Conservation (phyloP, 2,797 vertebrate species). For the Lateolabrax maculatus region DNA sequence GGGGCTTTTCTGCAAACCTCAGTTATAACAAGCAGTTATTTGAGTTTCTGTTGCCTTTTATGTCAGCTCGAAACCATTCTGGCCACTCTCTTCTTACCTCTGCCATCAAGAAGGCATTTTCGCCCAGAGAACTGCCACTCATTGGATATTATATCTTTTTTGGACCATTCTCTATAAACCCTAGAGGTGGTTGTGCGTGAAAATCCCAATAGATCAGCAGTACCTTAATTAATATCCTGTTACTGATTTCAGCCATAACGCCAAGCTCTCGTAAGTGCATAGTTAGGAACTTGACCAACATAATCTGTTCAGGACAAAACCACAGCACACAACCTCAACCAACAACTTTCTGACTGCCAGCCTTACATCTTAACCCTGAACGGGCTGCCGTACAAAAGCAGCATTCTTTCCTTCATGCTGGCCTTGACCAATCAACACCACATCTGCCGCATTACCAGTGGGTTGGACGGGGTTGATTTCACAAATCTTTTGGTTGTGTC, state of each 20-base stretch:
- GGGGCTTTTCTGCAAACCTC: too few species aligned
- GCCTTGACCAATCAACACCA: conserved; percentile 15
- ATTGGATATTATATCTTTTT: too few species aligned
- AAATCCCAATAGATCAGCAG: too few species aligned
- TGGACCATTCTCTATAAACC: too few species aligned
- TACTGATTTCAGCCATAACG: neutral
- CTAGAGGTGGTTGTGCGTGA: too few species aligned
- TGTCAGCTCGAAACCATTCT: too few species aligned
- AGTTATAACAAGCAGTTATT: too few species aligned
- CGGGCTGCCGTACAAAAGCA: neutral
- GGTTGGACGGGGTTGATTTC: neutral
- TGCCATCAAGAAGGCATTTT: too few species aligned
- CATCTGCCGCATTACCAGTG: neutral
- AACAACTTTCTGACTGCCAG: neutral
- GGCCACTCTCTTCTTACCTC: too few species aligned
- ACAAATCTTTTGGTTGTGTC: neutral
- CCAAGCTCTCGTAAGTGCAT: neutral
- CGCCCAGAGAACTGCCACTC: too few species aligned
- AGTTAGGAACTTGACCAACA: neutral
- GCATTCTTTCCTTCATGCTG: neutral
- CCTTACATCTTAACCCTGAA: neutral
- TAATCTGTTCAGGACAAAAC: conserved; percentile 1
- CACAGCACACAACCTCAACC: neutral
- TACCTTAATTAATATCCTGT: neutral
- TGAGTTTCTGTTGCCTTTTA: too few species aligned